Base-by-base conservation (phyloP, 2,113 vertebrate species). In the Cnemophilus loriae region DNA sequence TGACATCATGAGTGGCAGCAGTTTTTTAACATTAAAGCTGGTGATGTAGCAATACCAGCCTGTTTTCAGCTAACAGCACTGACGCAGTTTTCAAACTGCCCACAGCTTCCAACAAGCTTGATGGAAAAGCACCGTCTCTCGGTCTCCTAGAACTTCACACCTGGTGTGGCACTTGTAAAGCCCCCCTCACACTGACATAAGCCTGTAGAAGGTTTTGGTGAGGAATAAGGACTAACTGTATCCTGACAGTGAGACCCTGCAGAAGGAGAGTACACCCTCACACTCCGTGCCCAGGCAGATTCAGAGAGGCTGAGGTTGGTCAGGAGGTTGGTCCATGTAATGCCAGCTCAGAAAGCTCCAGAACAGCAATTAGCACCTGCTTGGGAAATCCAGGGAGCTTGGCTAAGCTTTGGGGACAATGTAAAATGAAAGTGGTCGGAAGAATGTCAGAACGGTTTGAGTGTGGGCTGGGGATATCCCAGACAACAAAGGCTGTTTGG, bases 401-500 rank as follows among this genome's bases (percentile, higher is more conserved):
- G 59, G 47, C 39, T 73, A 59, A 86, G 71, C 84, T 87, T 71
- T 30, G 61, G 71, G 57, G 46, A 87, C 74, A 55, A 20, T 1
- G 1, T 21, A 28, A 89, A 88, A 92, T 89, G 52, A 84, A 94
- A 92, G 39, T 46, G 70, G 77, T 79, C 93, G 75, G 81, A 87
- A 82, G 37, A 84, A 69, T 30, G 15, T 91, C 84, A 69, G 9
- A 89, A 80, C 0, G 0, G 42, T 80, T 88, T 83, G 61, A 49
- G 50, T 61, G 59, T 71, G 70, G 47, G 70, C 41, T 83, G 78
- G 22, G 56, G 78, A 73, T 64, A 83, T 57, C 87, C 50, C 75
- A 91, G 63, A 76, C 81, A 93, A 74, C 77, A 89, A 95, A 85
- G 59, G 35, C 59, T 56, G 27, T 80, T 94, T 88, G 76, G 71